Evolutionary conservation across 2,797 vertebrate genomes (phyloP).

Genomic region (Scarus forsteni): DNA sequence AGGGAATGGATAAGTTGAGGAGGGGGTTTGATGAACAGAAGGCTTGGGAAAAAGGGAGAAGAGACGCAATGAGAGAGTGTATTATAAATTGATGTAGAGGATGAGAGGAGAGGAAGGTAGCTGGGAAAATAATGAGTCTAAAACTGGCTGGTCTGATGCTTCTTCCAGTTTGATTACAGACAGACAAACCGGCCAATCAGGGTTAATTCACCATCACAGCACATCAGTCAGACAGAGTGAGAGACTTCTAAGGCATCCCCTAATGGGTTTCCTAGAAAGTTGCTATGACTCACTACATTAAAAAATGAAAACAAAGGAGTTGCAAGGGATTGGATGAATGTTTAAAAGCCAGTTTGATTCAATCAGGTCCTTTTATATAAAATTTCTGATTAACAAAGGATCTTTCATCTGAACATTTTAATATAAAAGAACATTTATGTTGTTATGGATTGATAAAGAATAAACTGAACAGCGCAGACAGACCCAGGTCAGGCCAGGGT

Average conservation of each 20-base stretch:
- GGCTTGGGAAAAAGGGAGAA: conserved; percentile 67
- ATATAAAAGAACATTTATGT: too few species aligned
- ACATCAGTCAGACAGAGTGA: conserved; percentile 38
- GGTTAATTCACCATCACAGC: conserved; percentile 56
- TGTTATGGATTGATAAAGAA: too few species aligned
- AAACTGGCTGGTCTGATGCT: conserved; percentile 34
- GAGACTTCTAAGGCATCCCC: conserved; percentile 26
- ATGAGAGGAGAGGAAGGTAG: conserved; percentile 53
- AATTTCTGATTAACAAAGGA: too few species aligned
- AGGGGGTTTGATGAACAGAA: conserved; percentile 74
- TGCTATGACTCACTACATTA: background rate
- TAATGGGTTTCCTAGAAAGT: conserved; percentile 32
- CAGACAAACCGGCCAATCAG: conserved; percentile 61
- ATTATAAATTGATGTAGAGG: conserved; percentile 65
- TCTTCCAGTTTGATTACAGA: conserved; percentile 64
- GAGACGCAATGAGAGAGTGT: conserved; percentile 51
- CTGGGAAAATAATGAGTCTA: conserved; percentile 59
- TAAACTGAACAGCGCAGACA: background rate
- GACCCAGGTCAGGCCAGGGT: background rate
- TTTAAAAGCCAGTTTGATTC: too few species aligned
- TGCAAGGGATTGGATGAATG: background rate
- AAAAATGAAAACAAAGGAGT: conserved; percentile 5
- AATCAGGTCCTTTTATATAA: too few species aligned
- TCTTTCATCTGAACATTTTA: too few species aligned
- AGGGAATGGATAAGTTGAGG: conserved; percentile 65